phyloP scores from a whole-genome alignment of 2,797 vertebrate genomes.

The Spinibarbus caldwelli region DNA sequence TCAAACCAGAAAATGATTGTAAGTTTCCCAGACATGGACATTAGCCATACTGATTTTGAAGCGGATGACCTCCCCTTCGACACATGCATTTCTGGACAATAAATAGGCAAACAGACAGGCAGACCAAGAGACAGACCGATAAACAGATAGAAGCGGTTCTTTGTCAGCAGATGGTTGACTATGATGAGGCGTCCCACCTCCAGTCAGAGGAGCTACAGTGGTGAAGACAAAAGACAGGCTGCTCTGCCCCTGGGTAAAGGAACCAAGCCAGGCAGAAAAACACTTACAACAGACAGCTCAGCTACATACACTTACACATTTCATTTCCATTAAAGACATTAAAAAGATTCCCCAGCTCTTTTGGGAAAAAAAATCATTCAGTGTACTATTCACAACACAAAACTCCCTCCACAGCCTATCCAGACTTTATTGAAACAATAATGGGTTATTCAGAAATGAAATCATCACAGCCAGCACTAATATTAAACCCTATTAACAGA shows the following conservation, averaged over 20 bases:
- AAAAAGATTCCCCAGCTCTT: not conserved
- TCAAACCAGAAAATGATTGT: not conserved
- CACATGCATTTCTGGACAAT: constrained; percentile 23
- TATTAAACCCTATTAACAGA: not conserved
- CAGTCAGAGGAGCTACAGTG: constrained; percentile 39
- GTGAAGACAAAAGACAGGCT: constrained; percentile 23
- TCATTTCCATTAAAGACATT: not conserved
- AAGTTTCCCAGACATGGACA: constrained; percentile 16
- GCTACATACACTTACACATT: not conserved
- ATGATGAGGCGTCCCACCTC: constrained; percentile 3
- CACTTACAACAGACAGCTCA: constrained; percentile 41
- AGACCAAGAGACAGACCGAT: constrained; percentile 8
- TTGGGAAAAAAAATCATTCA: not conserved
- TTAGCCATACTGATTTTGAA: constrained; percentile 17
- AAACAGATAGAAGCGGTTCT: constrained; percentile 32
- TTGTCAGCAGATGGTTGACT: constrained; percentile 68
- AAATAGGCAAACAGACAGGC: constrained; percentile 27
- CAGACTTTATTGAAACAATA: not conserved
- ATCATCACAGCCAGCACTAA: not conserved
- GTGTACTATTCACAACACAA: not conserved
- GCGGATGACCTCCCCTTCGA: not conserved
- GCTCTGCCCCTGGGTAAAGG: constrained; percentile 28
- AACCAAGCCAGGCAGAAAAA: constrained; percentile 51
- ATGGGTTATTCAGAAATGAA: not conserved
- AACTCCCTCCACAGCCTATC: not conserved